A percentile compares a stretch with the other conserved stretches of the same genome.
Conservation (phyloP, 2,113 vertebrate genomes). For the Dasypus novemcinctus region DNA sequence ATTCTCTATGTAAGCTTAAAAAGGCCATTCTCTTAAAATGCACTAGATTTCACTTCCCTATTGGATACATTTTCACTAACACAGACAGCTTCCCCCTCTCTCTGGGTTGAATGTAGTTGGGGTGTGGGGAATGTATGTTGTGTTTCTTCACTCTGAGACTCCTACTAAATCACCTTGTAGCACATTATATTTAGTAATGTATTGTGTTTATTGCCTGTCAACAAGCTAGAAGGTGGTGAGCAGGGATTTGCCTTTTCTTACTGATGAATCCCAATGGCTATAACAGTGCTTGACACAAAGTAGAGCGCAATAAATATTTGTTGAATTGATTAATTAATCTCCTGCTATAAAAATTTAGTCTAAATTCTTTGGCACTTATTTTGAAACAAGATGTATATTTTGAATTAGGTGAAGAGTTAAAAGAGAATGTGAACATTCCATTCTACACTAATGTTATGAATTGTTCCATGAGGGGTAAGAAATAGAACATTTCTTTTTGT, state of each 20-base stretch:
- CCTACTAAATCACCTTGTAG: not conserved
- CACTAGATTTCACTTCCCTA: not conserved
- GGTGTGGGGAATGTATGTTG: not conserved
- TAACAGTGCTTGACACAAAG: not conserved
- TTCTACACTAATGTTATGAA: not conserved
- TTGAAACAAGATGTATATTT: not conserved
- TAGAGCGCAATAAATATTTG: not conserved
- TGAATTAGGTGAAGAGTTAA: not conserved
- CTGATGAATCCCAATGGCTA: not conserved
- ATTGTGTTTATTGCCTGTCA: not conserved
- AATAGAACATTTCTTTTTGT: conserved; percentile 6
- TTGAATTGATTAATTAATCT: conserved; percentile 19
- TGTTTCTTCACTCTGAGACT: not conserved
- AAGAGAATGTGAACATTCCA: not conserved
- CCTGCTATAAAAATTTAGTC: not conserved
- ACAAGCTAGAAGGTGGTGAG: not conserved
- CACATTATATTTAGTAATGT: not conserved
- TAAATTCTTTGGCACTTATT: conserved; percentile 32
- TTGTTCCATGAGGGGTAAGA: not conserved
- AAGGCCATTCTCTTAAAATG: conserved; percentile 55
- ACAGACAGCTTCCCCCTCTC: rapidly evolving
- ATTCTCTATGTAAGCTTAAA: conserved; percentile 65
- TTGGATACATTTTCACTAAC: conserved; percentile 55
- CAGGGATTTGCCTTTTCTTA: not conserved
- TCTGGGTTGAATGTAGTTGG: not conserved